Base-by-base conservation (phyloP, 2,888 invertebrate species). In the Diloba caeruleocephala region DNA sequence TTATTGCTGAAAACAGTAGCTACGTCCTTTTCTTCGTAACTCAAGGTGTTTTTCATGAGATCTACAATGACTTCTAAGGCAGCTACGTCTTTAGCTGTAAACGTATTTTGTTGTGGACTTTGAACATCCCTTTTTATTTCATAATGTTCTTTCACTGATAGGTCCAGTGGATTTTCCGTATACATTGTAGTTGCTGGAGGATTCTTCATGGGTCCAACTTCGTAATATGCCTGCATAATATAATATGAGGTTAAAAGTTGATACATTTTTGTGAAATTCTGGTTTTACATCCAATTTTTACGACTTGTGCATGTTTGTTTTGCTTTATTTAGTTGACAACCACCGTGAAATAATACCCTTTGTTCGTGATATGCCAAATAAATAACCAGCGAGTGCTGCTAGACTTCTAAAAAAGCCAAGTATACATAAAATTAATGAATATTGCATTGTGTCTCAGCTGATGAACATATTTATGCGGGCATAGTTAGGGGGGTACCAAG, bases 41-140 rank as follows among this genome's bases (percentile, higher is more conserved):
- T 64, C 0, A 64, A 48, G 1, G 72, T 69, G 31, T 82, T 82
- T 56, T 81, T 84, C 53, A 85, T 68, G 8, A 89, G 71, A 65
- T 90, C 88, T 14, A 90, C 82, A 1, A 89, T 78, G 0, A 90
- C 80, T 78, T 90, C 88, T 33, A 89, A 46, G 1, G 85, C 87
- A 1, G 85, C 85, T 0, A 89, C 89, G 33, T 88, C 77, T 71
- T 82, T 87, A 1, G 87, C 89, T n/a, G 84, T 88, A 34, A 67
- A 86, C 7, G 68, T 73, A 21, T 74, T 57, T 17, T 55, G 36
- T 1, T 36, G 38, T 0, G 31, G 19, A 3, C 43, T 26, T 13
- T 39, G 58, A 3, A 68, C 43, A 28, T 79, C 79, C 12, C 82
- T 55, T 15, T 65, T 65, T n/a, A 13, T 10, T 1, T 41, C 38